Conservation (phyloP, 2,888 invertebrate genomes). For the Coenonympha glycerion region DNA sequence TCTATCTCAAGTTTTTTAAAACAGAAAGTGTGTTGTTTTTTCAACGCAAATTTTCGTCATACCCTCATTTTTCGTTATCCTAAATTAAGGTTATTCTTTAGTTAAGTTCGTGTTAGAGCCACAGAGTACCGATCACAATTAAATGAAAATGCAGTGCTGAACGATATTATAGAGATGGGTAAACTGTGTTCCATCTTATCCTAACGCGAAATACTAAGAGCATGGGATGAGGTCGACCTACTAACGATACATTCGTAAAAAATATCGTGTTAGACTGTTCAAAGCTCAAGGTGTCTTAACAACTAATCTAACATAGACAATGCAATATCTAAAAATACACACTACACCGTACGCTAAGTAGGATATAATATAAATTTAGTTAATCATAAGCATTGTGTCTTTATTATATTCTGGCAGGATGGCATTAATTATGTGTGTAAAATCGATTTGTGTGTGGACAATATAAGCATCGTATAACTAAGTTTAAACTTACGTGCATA, state of each 20-base stretch:
- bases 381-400: slow-evolving; percentile 73
- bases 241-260: slow-evolving; percentile 56
- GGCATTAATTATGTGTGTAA: slow-evolving; percentile 65
- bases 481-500: slow-evolving; percentile 68
- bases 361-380: slow-evolving; percentile 65
- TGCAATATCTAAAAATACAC: slow-evolving; percentile 74
- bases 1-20: too few species aligned
- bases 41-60: too few species aligned
- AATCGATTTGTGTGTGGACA: slow-evolving; percentile 73
- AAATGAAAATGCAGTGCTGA: slow-evolving; percentile 37
- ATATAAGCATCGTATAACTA: slow-evolving; percentile 70
- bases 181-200: slow-evolving; percentile 38
- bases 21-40: too few species aligned
- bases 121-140: slow-evolving; percentile 18
- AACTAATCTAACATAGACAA: slow-evolving; percentile 73
- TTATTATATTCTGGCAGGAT: slow-evolving; percentile 70
- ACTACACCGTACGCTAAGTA: slow-evolving; percentile 70
- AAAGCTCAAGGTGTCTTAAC: slow-evolving; percentile 73
- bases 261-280: slow-evolving; percentile 69
- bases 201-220: slow-evolving; percentile 49
- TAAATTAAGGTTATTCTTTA: too few species aligned
- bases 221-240: slow-evolving; percentile 50
- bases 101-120: not conserved
- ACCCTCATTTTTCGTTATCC: too few species aligned
- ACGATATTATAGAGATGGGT: slow-evolving; percentile 29